Conservation (phyloP, 2,888 invertebrate species). For the Tupiocoris notatus region DNA sequence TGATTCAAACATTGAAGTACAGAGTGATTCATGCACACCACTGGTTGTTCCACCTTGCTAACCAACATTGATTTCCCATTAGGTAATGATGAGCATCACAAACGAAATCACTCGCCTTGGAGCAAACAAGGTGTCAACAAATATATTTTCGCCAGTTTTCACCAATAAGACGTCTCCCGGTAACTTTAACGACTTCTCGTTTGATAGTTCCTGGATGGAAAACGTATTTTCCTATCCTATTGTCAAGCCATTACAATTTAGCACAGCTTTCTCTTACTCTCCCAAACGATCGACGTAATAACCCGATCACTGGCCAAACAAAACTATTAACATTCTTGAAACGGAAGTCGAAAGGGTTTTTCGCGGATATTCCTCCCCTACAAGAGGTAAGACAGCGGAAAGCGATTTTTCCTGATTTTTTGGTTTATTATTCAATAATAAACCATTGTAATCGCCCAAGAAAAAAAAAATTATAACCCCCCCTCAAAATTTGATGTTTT, state of each 20-base stretch:
- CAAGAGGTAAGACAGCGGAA: too few relatives aligned
- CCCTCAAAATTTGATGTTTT: too few relatives aligned
- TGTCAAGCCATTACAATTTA: neutral
- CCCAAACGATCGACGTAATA: slow-evolving; percentile 15
- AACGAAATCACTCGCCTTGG: neutral
- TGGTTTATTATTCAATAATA: too few relatives aligned
- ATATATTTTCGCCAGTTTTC: neutral
- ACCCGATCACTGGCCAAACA: neutral
- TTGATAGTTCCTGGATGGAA: neutral
- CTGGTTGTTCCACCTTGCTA: neutral
- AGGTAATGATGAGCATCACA: neutral
- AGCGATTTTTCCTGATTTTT: too few relatives aligned
- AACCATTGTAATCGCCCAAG: too few relatives aligned
- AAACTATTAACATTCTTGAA: slow-evolving; percentile 7
- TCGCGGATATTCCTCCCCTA: neutral
- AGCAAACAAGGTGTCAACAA: neutral
- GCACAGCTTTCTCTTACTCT: neutral
- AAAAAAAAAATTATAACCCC: too few relatives aligned
- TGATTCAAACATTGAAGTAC: too few relatives aligned
- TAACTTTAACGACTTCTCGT: neutral
- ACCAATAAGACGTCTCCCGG: neutral
- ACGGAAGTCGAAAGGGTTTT: neutral
- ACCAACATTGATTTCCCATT: neutral
- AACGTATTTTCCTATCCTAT: neutral
- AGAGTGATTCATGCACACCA: too few relatives aligned